A percentile compares a stretch with the other conserved stretches of the same genome.
These are phyloP conservation scores for Hydractinia echinata DNA, from an alignment of 30 jellyfish, hydroid and myxozoan species.

Conservation along the genomic window DNA sequence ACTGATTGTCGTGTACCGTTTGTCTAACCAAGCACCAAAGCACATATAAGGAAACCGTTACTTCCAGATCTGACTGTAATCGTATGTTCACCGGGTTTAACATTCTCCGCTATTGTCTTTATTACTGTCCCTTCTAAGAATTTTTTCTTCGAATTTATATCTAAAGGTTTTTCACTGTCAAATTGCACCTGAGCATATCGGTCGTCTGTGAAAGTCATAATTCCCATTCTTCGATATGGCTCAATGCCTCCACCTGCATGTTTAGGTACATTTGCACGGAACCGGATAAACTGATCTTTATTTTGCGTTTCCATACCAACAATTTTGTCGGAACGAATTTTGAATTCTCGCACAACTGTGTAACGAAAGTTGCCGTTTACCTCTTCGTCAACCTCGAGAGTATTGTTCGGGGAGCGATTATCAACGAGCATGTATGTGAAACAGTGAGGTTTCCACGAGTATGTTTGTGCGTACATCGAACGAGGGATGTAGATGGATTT, in stretches of 20 bases:
- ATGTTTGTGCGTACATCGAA: constrained; percentile 77
- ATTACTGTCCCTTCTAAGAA: constrained; percentile 96
- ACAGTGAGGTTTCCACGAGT: constrained; percentile 93
- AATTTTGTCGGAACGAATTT: constrained; percentile 91
- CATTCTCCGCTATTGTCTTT: constrained; percentile 72
- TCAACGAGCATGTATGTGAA: constrained; percentile 95
- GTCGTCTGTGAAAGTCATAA: constrained; percentile 96
- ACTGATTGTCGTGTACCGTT: no score
- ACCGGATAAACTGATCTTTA: constrained; percentile 72
- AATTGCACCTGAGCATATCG: constrained; percentile 78
- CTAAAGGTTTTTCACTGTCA: constrained; percentile 48
- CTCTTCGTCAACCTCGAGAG: constrained; percentile 57
- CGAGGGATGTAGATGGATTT: constrained; percentile 85
- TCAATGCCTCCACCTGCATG: constrained; percentile 70
- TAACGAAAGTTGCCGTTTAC: constrained; percentile 76
- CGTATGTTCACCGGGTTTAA: constrained; percentile 90
- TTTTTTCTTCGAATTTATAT: constrained; percentile 71
- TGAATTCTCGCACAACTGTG: constrained; percentile 85
- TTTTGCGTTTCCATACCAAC: constrained; percentile 93
- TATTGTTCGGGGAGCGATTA: constrained; percentile 87
- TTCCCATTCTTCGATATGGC: constrained; percentile 79
- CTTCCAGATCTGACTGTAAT: constrained; percentile 75
- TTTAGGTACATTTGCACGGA: constrained; percentile 59
- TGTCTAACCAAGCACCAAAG: constrained; percentile 73
- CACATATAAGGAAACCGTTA: constrained; percentile 79